Base-by-base conservation (phyloP, 2,113 vertebrate species). In the Mastomys coucha region DNA sequence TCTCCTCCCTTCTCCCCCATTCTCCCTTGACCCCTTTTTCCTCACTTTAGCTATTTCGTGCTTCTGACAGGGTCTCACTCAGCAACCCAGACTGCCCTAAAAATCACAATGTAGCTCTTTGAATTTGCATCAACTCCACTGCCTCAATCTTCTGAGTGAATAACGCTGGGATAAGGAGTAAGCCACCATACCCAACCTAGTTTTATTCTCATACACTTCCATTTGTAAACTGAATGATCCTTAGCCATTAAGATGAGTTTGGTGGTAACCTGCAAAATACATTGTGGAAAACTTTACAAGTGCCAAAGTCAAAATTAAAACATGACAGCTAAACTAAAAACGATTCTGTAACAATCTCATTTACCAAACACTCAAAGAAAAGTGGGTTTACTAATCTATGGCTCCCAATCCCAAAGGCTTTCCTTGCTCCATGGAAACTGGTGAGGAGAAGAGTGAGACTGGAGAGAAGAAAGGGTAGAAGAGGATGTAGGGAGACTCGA, bases 221-320 rank as follows among this genome's bases (percentile, higher is more conserved):
- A 91, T 85, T 88, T 97, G 58, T 77, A 94, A 95, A 94, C 14
- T 70, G 56, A 87, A 95, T 80, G 73, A 92, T 9, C 22, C 82
- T 69, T 56, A 60, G 58, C 88, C 28, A 86, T 36, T 85, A 89
- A 69, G 69, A 88, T 92, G 75, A 88, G 65, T 91, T 94, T 60
- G 73, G 24, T 86, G 84, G 81, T 67, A 36, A 90, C 8, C 76
- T 76, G 39, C 45, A 33, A 20, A 67, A 89, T 45, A 91, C 8
- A 80, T n/a, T 92, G 88, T 75, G 91, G 20, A 94, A 89, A 96
- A 81, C 17, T 33, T 92, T 82, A 84, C 82, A 86, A 58, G 17
- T 92, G 72, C 70, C 39, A 91, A 94, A 80, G 24, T 81, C 94
- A 91, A 89, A 93, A 93, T n/a, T 77, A 91, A 92, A 90, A 92